A percentile compares a stretch with the other conserved stretches of the same genome.
Evolutionary conservation across 2,888 invertebrate species (phyloP).

Genomic region (Himalopsyche tibetana): DNA sequence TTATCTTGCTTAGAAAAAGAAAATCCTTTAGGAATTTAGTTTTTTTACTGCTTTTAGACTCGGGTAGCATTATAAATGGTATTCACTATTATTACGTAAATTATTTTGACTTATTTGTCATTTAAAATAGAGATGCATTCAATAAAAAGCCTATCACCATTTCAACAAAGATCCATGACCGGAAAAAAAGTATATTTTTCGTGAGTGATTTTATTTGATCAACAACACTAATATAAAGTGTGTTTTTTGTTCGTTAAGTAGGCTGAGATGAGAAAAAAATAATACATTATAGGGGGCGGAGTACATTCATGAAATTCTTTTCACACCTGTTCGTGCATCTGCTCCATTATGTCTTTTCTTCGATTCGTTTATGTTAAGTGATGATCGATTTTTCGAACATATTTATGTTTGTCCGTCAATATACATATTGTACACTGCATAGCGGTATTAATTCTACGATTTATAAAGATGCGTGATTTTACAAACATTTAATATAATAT

Average conservation of each 20-base stretch:
- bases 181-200: conserved; percentile 53
- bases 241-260: conserved; percentile 65
- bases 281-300: conserved; percentile 46
- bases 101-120: not conserved
- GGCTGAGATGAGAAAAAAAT: conserved; percentile 53
- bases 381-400: conserved; percentile 56
- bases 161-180: conserved; percentile 48
- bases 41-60: no score
- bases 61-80: no score
- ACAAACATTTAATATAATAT: no score
- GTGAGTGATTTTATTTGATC: conserved; percentile 58
- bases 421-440: not conserved
- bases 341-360: conserved; percentile 53
- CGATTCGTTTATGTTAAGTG: conserved; percentile 60
- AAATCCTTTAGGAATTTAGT: no score
- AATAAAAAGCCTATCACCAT: not conserved
- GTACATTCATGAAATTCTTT: conserved; percentile 54
- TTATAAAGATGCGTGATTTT: no score
- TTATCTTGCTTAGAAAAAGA: no score
- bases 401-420: conserved; percentile 7
- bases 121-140: not conserved
- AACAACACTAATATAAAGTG: conserved; percentile 60
- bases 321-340: conserved; percentile 63
- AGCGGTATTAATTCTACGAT: not conserved
- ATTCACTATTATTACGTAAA: no score